These are phyloP conservation scores for Prionace glauca DNA, from an alignment of 2,797 vertebrate genomes.

Conservation along the genomic window DNA sequence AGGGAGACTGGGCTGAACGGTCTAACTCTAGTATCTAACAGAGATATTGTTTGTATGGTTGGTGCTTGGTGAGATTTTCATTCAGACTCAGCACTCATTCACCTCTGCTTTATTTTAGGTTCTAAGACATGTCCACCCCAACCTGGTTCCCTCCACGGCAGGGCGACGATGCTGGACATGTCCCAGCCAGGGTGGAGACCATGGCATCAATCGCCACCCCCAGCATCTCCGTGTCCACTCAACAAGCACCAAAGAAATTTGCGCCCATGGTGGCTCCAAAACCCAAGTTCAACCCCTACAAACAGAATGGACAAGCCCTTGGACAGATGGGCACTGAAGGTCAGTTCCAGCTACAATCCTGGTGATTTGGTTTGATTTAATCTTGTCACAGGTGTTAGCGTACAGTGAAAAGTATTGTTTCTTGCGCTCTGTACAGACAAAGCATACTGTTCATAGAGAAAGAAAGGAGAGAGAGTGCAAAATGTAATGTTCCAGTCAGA, in stretches of 20 bases:
- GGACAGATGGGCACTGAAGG: neutral
- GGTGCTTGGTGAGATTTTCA: neutral
- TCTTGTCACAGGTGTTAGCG: too few relatives aligned
- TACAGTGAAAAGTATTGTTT: too few relatives aligned
- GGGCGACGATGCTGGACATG: conserved; percentile 72
- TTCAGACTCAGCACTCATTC: neutral
- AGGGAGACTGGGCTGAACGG: too few relatives aligned
- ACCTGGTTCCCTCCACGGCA: conserved; percentile 80
- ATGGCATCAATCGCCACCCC: conserved; percentile 80
- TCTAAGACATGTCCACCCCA: conserved; percentile 59
- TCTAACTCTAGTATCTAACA: neutral
- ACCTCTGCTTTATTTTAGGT: conserved; percentile 44
- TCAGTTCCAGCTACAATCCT: neutral
- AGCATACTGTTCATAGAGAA: too few relatives aligned
- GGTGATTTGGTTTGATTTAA: too few relatives aligned
- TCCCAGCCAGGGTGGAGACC: conserved; percentile 89
- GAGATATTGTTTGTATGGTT: neutral
- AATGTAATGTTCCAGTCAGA: too few relatives aligned
- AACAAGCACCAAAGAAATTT: conserved; percentile 91
- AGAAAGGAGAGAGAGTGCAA: too few relatives aligned
- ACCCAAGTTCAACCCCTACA: conserved; percentile 94
- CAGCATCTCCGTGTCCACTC: conserved; percentile 90
- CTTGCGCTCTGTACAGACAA: too few relatives aligned
- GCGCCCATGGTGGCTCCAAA: conserved; percentile 91
- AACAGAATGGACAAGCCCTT: conserved; percentile 53